Conservation (phyloP, 1,140 invertebrate genomes). For the Rhopalosiphum maidis region DNA sequence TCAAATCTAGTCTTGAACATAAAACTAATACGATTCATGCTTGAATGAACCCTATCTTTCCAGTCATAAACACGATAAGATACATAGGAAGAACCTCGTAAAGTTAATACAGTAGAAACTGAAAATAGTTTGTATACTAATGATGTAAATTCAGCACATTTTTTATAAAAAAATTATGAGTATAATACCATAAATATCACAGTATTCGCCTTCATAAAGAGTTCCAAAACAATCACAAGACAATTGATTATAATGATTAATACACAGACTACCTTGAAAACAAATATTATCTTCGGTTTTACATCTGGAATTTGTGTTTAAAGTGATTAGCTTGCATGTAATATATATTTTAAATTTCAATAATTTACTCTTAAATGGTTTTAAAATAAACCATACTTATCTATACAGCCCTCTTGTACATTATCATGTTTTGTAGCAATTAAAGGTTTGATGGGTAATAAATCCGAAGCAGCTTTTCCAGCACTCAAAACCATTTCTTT, state of each 20-base stretch:
- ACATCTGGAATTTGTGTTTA: constrained; percentile 65
- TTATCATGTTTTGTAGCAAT: constrained; percentile 86
- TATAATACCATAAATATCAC: constrained; percentile 86
- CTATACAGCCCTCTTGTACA: constrained; percentile 81
- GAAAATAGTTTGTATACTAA: constrained; percentile 48
- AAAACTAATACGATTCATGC: constrained; percentile 83
- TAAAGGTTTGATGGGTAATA: constrained; percentile 78
- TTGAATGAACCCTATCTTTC: constrained; percentile 88
- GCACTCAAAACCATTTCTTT: constrained; percentile 83
- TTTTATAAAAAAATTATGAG: neutral
- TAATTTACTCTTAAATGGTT: neutral
- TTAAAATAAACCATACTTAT: constrained; percentile 67
- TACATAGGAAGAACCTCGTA: constrained; percentile 89
- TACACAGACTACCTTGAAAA: constrained; percentile 81
- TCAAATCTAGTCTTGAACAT: constrained; percentile 88
- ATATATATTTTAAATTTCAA: neutral
- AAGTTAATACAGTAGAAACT: constrained; percentile 86
- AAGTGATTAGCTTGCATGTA: neutral
- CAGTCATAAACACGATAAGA: constrained; percentile 91
- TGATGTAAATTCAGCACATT: neutral
- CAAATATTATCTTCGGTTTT: constrained; percentile 80
- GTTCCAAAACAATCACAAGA: constrained; percentile 92
- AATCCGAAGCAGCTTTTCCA: constrained; percentile 80
- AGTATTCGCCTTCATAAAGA: constrained; percentile 86
- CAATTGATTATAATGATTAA: constrained; percentile 86